A percentile compares a stretch with the other conserved stretches of the same genome.
These are phyloP conservation scores for Pteropus alecto DNA, from an alignment of 2,113 vertebrate species.

Conservation along the genomic window DNA sequence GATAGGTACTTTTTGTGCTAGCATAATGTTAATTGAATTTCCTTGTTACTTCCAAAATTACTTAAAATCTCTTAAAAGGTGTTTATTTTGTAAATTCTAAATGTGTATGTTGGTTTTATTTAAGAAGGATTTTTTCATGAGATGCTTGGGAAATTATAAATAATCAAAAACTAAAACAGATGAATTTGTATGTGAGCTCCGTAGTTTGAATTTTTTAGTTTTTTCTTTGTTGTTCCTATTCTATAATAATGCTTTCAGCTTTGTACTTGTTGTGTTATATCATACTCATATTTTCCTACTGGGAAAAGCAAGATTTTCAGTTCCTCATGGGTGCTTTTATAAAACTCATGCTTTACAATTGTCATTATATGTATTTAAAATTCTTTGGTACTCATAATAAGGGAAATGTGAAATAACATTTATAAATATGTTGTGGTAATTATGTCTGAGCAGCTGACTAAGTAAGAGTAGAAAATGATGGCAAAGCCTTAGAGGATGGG, in stretches of 20 bases:
- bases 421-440: neutral
- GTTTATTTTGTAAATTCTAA: slow-evolving; percentile 5
- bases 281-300: neutral
- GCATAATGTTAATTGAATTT: slow-evolving; percentile 40
- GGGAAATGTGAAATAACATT: neutral
- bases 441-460: neutral
- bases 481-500: neutral
- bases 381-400: neutral
- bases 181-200: neutral
- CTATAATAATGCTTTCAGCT: neutral
- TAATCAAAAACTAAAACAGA: neutral
- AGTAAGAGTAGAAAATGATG: neutral
- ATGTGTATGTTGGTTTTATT: neutral
- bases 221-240: neutral
- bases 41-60: slow-evolving; percentile 26
- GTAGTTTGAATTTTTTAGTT: neutral
- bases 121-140: neutral
- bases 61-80: neutral
- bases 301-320: neutral
- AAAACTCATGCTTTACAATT: neutral
- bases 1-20: neutral
- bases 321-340: neutral
- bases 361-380: neutral
- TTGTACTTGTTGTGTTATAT: neutral
- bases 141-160: neutral